Evolutionary conservation across 1,140 invertebrate genomes (phyloP).

Genomic region (Gyrodactylus salaris): DNA sequence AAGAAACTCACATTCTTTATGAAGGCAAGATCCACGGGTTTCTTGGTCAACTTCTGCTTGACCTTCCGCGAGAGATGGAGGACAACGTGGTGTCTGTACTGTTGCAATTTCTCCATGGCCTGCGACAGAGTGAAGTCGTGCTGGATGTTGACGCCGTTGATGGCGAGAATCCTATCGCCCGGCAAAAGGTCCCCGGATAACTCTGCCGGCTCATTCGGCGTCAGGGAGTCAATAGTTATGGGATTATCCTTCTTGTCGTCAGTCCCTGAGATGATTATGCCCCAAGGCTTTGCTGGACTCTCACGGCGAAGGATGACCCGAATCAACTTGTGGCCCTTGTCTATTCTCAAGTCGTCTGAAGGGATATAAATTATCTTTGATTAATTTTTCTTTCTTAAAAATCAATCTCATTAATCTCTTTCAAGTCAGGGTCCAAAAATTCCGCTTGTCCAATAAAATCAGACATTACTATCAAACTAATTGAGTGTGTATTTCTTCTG

Average conservation of each 20-base stretch:
- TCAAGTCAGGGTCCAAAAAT: too few species aligned
- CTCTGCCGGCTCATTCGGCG: background rate
- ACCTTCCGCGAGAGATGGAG: background rate
- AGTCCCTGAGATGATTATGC: background rate
- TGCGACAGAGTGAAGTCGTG: constrained; percentile 1
- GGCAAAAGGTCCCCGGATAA: background rate
- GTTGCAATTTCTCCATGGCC: constrained; percentile 2
- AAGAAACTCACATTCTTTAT: background rate
- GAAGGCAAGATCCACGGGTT: background rate
- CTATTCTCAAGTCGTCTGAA: background rate
- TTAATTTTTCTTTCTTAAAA: too few species aligned
- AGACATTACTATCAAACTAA: too few species aligned
- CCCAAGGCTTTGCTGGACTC: background rate
- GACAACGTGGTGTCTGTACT: background rate
- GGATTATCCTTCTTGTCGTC: background rate
- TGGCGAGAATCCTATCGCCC: background rate
- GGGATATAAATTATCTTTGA: background rate
- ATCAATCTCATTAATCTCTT: too few species aligned
- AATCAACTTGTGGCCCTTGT: background rate
- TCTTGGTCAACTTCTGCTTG: background rate
- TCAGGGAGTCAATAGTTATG: constrained; percentile 1
- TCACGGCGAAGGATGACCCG: background rate
- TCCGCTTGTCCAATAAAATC: too few species aligned
- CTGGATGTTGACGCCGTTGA: constrained; percentile 2
- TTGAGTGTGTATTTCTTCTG: too few species aligned